phyloP scores from a whole-genome alignment of 2,888 invertebrate species.

The Eustalomyia histrio region DNA sequence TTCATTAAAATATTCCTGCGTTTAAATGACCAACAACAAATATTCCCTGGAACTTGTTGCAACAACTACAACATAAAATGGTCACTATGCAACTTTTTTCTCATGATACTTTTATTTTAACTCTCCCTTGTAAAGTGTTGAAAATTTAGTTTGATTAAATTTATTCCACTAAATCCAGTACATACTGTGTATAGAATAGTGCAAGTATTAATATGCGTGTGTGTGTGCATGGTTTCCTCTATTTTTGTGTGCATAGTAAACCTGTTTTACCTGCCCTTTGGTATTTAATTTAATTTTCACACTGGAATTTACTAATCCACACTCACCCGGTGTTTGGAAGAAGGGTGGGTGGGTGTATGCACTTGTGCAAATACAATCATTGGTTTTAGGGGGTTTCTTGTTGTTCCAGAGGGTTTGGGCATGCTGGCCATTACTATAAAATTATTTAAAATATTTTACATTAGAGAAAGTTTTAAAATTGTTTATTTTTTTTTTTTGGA shows the following conservation, averaged over 20 bases:
- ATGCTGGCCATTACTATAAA: background rate
- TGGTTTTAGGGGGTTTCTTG: background rate
- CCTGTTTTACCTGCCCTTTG: slow-evolving; percentile 44
- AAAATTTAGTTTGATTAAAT: slow-evolving; percentile 56
- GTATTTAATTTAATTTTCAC: slow-evolving; percentile 62
- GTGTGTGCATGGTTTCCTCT: slow-evolving; percentile 9
- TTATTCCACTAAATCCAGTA: slow-evolving; percentile 51
- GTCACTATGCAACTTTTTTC: background rate
- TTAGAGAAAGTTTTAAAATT: background rate
- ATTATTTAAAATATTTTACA: background rate
- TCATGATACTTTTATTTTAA: background rate
- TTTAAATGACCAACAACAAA: slow-evolving; percentile 2
- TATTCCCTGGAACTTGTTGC: background rate
- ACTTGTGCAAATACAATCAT: slow-evolving; percentile 11
- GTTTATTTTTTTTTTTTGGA: slow-evolving; percentile 28
- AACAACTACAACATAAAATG: background rate
- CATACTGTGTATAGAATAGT: background rate
- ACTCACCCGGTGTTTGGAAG: background rate
- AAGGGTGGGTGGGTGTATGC: no score
- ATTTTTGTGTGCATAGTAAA: slow-evolving; percentile 11
- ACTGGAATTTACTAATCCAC: slow-evolving; percentile 42
- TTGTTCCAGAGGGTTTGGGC: background rate
- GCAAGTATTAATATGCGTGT: background rate
- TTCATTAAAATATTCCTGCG: background rate
- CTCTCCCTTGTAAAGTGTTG: slow-evolving; percentile 7